Conservation (phyloP, 1,140 invertebrate genomes). For the Drosophila nikananu region DNA sequence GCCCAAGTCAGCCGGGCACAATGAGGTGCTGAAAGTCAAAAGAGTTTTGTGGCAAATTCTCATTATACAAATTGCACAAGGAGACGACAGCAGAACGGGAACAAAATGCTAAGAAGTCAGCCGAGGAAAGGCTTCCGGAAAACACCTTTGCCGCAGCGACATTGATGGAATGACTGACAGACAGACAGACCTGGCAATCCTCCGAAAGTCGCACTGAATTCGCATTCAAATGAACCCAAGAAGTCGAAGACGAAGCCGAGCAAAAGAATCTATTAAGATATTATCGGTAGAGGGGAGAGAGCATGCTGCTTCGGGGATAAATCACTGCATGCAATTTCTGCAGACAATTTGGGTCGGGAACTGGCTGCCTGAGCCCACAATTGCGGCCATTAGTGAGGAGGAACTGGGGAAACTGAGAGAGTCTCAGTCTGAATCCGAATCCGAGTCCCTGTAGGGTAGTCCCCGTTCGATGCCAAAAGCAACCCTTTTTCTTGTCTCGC, state of each 20-base stretch:
- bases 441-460: conserved; percentile 24
- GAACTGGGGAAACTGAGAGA: background rate
- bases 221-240: conserved; percentile 73
- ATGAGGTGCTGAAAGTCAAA: conserved; percentile 81
- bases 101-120: conserved; percentile 41
- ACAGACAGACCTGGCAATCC: conserved; percentile 19
- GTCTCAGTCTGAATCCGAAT: conserved; percentile 4
- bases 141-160: conserved; percentile 33
- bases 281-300: conserved; percentile 54
- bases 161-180: conserved; percentile 67
- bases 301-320: conserved; percentile 26
- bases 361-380: conserved; percentile 57
- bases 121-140: conserved; percentile 21
- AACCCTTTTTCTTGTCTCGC: conserved; percentile 64
- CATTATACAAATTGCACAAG: conserved; percentile 79
- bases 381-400: conserved; percentile 74
- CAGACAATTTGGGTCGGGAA: conserved; percentile 74
- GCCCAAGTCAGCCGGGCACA: conserved; percentile 22
- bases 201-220: conserved; percentile 49
- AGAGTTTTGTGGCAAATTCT: conserved; percentile 63
- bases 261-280: conserved; percentile 82
- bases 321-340: conserved; percentile 77
- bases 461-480: conserved; percentile 45
- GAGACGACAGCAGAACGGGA: conserved; percentile 30
- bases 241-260: conserved; percentile 32